These are phyloP conservation scores for Psophia crepitans DNA, from an alignment of 2,113 vertebrate species.

Conservation along the genomic window DNA sequence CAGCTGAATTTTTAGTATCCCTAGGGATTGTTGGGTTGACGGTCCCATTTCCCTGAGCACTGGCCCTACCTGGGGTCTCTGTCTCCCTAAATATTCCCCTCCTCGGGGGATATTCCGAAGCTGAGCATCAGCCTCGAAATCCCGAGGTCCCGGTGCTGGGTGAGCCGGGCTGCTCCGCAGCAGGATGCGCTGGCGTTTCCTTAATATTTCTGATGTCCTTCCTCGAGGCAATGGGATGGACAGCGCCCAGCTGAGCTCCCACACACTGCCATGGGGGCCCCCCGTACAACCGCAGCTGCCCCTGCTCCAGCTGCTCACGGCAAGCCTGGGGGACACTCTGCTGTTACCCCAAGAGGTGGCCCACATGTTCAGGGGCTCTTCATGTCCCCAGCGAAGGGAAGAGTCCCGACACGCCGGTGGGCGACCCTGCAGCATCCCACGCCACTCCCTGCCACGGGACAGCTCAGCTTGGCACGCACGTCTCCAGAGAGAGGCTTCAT, in stretches of 20 bases:
- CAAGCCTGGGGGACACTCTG: background rate
- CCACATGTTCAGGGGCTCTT: rapidly evolving
- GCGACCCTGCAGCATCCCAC: background rate
- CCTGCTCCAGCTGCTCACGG: rapidly evolving
- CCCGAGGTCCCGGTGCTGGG: background rate
- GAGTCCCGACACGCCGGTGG: rapidly evolving
- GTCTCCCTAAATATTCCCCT: background rate
- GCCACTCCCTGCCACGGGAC: rapidly evolving
- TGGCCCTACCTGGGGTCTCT: background rate
- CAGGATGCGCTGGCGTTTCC: background rate
- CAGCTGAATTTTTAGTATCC: background rate
- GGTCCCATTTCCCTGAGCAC: background rate
- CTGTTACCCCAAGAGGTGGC: background rate
- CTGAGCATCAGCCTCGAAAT: background rate
- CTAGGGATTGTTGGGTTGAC: background rate
- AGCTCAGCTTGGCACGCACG: background rate
- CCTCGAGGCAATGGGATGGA: background rate
- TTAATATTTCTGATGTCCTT: background rate
- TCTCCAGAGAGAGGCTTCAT: background rate
- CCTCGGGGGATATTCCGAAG: background rate
- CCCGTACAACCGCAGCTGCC: background rate
- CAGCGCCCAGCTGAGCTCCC: background rate
- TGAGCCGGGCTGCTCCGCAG: rapidly evolving
- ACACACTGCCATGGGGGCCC: rapidly evolving
- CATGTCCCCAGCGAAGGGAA: background rate